Percentiles rank a stretch among this genome's conserved stretches.
These are phyloP conservation scores for Characodon lateralis DNA, from an alignment of 2,797 vertebrate species.

Conservation along the genomic window DNA sequence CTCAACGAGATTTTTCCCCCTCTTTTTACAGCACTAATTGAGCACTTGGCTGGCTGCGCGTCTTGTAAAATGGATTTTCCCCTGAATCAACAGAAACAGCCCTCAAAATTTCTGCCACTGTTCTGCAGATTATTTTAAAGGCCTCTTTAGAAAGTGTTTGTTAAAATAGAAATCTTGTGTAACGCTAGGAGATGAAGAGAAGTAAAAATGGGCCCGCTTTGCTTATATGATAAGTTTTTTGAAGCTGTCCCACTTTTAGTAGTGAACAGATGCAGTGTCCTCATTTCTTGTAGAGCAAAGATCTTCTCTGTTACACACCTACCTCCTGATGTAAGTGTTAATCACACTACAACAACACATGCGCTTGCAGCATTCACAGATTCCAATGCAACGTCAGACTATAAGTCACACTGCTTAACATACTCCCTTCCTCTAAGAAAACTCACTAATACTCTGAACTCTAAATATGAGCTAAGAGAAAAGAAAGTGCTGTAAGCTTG, in stretches of 20 bases:
- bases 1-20: slow-evolving; percentile 28
- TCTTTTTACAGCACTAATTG: slow-evolving; percentile 71
- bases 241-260: slow-evolving; percentile 53
- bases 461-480: slow-evolving; percentile 27
- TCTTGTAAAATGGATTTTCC: slow-evolving; percentile 72
- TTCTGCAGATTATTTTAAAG: slow-evolving; percentile 37
- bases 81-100: slow-evolving; percentile 73
- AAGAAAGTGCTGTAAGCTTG: slow-evolving; percentile 22
- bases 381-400: slow-evolving; percentile 45
- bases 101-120: slow-evolving; percentile 49
- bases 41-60: slow-evolving; percentile 62
- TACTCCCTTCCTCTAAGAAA: slow-evolving; percentile 29
- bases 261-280: slow-evolving; percentile 54
- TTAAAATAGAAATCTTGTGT: slow-evolving; percentile 25
- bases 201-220: slow-evolving; percentile 7
- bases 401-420: slow-evolving; percentile 51
- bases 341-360: slow-evolving; percentile 64
- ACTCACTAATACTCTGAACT: slow-evolving; percentile 31
- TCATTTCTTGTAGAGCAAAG: slow-evolving; percentile 44
- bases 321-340: slow-evolving; percentile 73
- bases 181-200: slow-evolving; percentile 12
- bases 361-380: slow-evolving; percentile 63
- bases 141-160: slow-evolving; percentile 30
- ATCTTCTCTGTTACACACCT: slow-evolving; percentile 67
- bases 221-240: slow-evolving; percentile 18